Base-by-base conservation (phyloP, 2,797 vertebrate species). In the Amazona finschi region DNA sequence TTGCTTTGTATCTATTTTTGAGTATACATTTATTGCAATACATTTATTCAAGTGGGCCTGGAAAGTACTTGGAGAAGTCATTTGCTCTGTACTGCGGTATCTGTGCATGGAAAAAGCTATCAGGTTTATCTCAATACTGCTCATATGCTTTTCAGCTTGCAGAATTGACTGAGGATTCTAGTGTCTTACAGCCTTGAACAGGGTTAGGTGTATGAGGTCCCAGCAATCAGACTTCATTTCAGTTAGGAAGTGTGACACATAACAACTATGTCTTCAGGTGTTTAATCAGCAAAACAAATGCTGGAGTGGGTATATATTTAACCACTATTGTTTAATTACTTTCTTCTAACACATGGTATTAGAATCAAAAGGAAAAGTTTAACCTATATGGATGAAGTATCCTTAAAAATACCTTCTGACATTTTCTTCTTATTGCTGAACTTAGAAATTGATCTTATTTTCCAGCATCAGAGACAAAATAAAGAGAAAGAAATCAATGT, bases 371-470 rank as follows among this genome's bases (percentile, higher is more conserved):
- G 39, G n/a, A 71, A 66, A 90, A 79, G 43, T 89, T 94, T 78
- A 83, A 70, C 55, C 44, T 90, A 1, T 85, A 62, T 79, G 62
- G 46, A 76, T 90, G 61, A 94, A 93, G 33, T 39, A 61, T 76
- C 81, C 69, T 80, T 89, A 69, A 89, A 93, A 93, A 92, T 77
- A 58, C 18, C 74, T 91, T 91, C 61, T 94, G 94, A 93, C 91
- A 91, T 97, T 96, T 95, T 95, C 86, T 80, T 94, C 62, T 92
- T 93, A 91, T 62, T 90, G 82, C 81, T 94, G 91, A 94, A 90
- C 76, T 96, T 94, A 65, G 76, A 74, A 92, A 94, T 95, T 93
- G 87, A 95, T 97, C 85, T 95, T 93, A 91, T 91, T 97, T 97
- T 81, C 62, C 50, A 81, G 77, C 91, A 90, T 91, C 83, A 93